phyloP scores from a whole-genome alignment of 2,113 vertebrate genomes.

The Heliornis fulica region DNA sequence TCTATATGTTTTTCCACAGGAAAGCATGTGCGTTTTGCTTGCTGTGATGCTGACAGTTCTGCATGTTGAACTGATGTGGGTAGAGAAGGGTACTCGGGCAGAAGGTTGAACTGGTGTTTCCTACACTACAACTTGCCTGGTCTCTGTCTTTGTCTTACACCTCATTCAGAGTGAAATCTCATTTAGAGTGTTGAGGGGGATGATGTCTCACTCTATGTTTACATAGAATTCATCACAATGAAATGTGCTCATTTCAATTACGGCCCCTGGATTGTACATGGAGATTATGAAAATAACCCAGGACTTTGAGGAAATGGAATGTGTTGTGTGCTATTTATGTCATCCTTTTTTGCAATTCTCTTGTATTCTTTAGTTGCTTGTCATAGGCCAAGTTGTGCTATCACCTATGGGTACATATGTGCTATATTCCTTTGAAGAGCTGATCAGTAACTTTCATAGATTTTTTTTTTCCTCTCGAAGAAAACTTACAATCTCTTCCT shows the following conservation, averaged over 20 bases:
- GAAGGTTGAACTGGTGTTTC: background rate
- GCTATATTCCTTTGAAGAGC: background rate
- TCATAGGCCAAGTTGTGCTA: background rate
- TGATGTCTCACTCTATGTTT: background rate
- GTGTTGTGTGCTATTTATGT: rapidly evolving
- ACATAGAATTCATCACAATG: background rate
- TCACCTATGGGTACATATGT: background rate
- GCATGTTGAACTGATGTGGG: rapidly evolving
- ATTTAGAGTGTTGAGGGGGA: background rate
- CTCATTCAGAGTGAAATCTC: background rate
- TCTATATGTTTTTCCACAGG: background rate
- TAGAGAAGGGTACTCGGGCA: background rate
- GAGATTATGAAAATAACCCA: background rate
- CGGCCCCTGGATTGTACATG: rapidly evolving
- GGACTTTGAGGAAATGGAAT: background rate
- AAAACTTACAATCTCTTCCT: background rate
- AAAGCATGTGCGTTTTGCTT: background rate
- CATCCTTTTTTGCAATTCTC: background rate
- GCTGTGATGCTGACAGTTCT: background rate
- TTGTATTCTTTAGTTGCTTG: background rate
- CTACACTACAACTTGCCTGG: too few relatives aligned
- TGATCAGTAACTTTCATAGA: background rate
- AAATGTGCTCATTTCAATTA: background rate
- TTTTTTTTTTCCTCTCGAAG: background rate
- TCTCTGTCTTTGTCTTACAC: background rate